These are phyloP conservation scores for Ispidina picta DNA, from an alignment of 2,797 vertebrate species.

Conservation along the genomic window DNA sequence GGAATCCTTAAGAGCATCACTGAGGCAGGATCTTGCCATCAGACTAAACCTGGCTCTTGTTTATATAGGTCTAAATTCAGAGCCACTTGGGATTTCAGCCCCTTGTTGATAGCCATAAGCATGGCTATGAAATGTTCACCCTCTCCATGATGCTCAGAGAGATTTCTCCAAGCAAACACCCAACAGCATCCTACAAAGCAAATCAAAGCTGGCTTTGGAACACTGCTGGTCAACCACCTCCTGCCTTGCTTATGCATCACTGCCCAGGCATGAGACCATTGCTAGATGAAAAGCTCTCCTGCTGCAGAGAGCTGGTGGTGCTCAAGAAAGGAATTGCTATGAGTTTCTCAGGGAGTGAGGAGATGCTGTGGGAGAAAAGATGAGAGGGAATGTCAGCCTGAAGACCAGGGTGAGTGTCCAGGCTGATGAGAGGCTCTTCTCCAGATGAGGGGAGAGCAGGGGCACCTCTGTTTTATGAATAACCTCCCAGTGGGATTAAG, in stretches of 20 bases:
- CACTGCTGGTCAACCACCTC: neutral
- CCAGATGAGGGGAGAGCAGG: neutral
- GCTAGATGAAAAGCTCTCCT: neutral
- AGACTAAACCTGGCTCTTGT: neutral
- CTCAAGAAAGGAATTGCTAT: neutral
- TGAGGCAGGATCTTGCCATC: neutral
- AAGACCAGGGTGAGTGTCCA: accelerated
- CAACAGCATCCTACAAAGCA: neutral
- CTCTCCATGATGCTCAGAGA: neutral
- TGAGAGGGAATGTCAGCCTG: neutral
- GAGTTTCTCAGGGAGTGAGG: neutral
- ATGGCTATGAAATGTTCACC: neutral
- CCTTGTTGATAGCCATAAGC: neutral
- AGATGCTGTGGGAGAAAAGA: neutral
- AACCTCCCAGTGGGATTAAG: neutral
- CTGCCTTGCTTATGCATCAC: neutral
- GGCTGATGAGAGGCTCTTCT: neutral
- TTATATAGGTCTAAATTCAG: accelerated
- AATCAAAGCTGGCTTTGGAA: neutral
- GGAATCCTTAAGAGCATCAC: neutral
- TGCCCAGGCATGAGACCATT: accelerated
- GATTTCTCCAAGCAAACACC: neutral
- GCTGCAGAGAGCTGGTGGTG: neutral
- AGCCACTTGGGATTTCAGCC: neutral
- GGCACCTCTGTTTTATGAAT: neutral